Base-by-base conservation (phyloP, 2,113 vertebrate species). In the Coregonus clupeaformis region DNA sequence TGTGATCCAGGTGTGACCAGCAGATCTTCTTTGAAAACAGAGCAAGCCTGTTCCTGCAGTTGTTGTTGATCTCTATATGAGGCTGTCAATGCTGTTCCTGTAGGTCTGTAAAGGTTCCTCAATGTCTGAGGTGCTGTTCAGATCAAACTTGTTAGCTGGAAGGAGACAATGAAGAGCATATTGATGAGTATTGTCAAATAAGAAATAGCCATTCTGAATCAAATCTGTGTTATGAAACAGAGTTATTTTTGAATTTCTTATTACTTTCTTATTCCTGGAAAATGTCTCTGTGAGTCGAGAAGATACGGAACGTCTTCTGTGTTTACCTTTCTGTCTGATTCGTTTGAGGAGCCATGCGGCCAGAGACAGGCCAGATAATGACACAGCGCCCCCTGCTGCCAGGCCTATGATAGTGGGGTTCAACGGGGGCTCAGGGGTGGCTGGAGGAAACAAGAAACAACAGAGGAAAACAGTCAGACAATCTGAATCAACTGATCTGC, bases 71-170 rank as follows among this genome's bases (percentile, higher is more conserved):
- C 57, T 20, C n/a, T 60, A 60, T 7, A 60, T 22, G 67, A 93
- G 89, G 77, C 91, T 92, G 78, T 92, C 91, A 2, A 62, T 73
- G 76, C 91, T 92, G 84, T 77, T 93, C 80, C 79, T 93, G 88
- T 92, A 93, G 64, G 74, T 25, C 59, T 91, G 87, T n/a, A 77
- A 82, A 0, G 88, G 86, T 6, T 30, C 36, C 0, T 91, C 87
- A 0, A 84, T 84, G 30, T 93, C 86, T 0, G 88, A 87, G 77
- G 72, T 87, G 75, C 90, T 92, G 75, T 32, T 90, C 11, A 92
- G 64, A 29, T 92, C 88, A 89, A 93, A 91, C 42, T 88, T 85
- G 5, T 75, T 81, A 62, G 72, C 87, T 88, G 77, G 18, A 64
- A 45, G 24, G 12, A 63, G 49, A 3, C 55, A 74, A 18, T 60